These are phyloP conservation scores for Tetragnatha montana DNA, from an alignment of 2,888 invertebrate genomes.

Conservation along the genomic window DNA sequence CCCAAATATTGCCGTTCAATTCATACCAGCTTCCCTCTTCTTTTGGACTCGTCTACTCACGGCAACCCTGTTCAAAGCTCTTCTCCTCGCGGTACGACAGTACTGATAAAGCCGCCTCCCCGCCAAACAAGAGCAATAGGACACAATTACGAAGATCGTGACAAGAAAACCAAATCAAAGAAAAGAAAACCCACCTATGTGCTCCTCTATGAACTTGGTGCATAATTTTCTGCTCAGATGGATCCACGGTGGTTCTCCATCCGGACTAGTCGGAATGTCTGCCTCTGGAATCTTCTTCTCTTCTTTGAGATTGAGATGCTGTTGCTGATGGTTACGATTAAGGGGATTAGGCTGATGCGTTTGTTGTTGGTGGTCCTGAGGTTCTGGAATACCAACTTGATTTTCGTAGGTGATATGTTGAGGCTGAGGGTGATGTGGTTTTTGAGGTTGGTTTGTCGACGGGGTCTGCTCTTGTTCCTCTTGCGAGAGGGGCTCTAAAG, in stretches of 20 bases:
- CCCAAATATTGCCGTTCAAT: no score
- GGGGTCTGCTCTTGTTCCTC: no score
- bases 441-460: no score
- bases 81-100: no score
- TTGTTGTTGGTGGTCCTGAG: not conserved
- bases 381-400: no score
- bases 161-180: not conserved
- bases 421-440: no score
- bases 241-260: constrained; percentile 56
- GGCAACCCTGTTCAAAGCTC: no score
- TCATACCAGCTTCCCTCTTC: no score
- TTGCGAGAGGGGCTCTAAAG: no score
- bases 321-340: not conserved
- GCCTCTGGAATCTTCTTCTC: constrained; percentile 31
- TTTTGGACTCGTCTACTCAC: no score
- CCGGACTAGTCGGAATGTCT: not conserved
- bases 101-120: not conserved
- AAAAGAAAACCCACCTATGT: constrained; percentile 54
- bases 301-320: not conserved
- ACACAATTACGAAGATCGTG: not conserved
- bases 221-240: constrained; percentile 64
- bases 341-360: not conserved
- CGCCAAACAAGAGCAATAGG: not conserved
- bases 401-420: no score
- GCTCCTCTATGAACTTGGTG: constrained; percentile 67